Evolutionary conservation across 2,888 invertebrate species (phyloP), one percentile per base, ranked within the genome.

Genomic region (Brenthis ino): DNA sequence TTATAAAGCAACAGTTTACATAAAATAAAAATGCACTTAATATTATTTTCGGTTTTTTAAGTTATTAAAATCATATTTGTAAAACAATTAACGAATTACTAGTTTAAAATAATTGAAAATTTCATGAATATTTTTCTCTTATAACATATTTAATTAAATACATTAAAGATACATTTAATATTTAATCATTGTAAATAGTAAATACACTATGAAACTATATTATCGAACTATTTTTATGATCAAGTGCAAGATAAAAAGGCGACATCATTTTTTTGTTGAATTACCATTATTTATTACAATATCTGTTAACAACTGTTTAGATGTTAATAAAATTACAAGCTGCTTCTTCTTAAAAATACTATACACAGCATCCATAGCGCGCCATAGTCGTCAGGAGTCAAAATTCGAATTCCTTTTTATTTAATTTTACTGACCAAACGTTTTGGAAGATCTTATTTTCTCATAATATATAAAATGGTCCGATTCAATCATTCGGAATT

Each of bases 201-300:
- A 72, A 72, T 72, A 70, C 66, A n/a, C 70, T 72, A 70, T 67
- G 65, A 72, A 72, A 72, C 70, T 72, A 72, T 72, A 68, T 72
- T 56, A 60, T 65, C 24, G 33, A 64, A 63, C 58, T 65, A 47
- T 68, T 67, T 69, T 47, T 64, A 68, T 70, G 58, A 66, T 53
- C 54, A 63, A 55, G 57, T 70, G 67, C 67, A 72, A 65, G 56
- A 66, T 65, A 63, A 57, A 65, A 58, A 70, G 54, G 51, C 43
- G 54, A 70, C 68, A 66, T 70, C 67, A 67, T 57, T 24, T 58
- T 64, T 57, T 48, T 28, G 48, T 53, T 55, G 37, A 24, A n/a
- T 63, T 50, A 61, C 54, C 24, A 58, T 57, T 64, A 20, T 57
- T 11, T 60, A 63, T 33, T 65, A 56, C n/a, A 43, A 55, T 67